Evolutionary conservation across 92 coral and sea anemone genomes (phyloP), one percentile per base, ranked within the genome.

Genomic region (Actinernus sp.): DNA sequence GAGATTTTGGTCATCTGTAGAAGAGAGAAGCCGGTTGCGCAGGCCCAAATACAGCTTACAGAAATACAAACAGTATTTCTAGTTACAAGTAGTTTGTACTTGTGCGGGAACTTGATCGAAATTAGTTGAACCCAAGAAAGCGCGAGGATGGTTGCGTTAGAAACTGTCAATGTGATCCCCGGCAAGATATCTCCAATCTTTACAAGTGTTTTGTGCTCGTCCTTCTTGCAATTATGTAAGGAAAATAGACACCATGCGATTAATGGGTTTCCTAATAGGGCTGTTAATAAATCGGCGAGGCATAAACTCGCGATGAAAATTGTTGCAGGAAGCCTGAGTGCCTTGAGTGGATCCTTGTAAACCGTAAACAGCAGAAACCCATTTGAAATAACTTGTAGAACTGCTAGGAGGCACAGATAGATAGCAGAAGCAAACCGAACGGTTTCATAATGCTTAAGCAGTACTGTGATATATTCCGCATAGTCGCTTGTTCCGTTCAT

Each of bases 231-330:
- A n/a, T n/a, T n/a, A n/a, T n/a, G n/a, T n/a, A n/a, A n/a, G 41
- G 8, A 7, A 14, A 36, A 14, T 7, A 36, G 41, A 14, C 14
- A 36, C 41, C 41, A 36, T 1, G 90, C 78, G 30, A 76, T 78
- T 0, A 88, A 56, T 0, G 94, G 90, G 19, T 88, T 87, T 23
- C 77, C 90, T 0, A 72, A 50, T 0, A 71, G 6, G 0, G 90
- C 94, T 0, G 94, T 88, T 16, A 88, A 31, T 26, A 88, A 77
- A 43, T 88, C 83, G 2, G 90, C 94, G 0, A 74, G 33, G 2
- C 87, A 74, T 37, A 88, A 55, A 0, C 86, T 70, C 17, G 61
- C 63, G 58, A 83, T 78, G 53, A 88, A 71, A 23, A 82, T 32
- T 9, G 86, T 88, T 13, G 78, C 58, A 21, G 90, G 86, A 38